Evolutionary conservation across 2,888 invertebrate species (phyloP).

Genomic region (Papilio demoleus): DNA sequence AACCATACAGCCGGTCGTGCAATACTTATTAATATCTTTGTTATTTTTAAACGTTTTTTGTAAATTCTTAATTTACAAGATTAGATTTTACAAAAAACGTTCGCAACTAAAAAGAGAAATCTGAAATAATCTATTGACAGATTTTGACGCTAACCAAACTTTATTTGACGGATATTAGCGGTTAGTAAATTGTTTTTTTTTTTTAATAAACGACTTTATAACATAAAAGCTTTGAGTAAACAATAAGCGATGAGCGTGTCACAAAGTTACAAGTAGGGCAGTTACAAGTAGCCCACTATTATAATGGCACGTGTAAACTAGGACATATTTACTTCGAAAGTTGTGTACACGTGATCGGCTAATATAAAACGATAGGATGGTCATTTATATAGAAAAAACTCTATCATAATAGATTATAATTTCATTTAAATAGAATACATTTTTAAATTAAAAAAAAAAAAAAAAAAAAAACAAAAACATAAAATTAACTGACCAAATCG

Average conservation of each 20-base stretch:
- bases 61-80: too few relatives aligned
- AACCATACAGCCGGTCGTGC: background rate
- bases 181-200: background rate
- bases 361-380: too few relatives aligned
- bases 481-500: too few relatives aligned
- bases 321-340: conserved; percentile 3
- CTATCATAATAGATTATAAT: background rate
- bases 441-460: too few relatives aligned
- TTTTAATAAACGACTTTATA: background rate
- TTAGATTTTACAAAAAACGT: background rate
- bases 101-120: background rate
- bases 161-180: background rate
- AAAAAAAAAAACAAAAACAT: too few relatives aligned
- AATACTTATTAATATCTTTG: background rate
- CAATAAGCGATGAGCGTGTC: conserved; percentile 6
- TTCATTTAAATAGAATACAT: too few relatives aligned
- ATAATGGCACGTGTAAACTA: conserved; percentile 11
- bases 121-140: background rate
- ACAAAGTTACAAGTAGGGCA: conserved; percentile 11
- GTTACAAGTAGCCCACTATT: conserved; percentile 7
- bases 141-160: background rate
- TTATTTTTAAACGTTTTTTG: background rate
- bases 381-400: background rate
- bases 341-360: conserved; percentile 1
- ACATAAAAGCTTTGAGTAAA: conserved; percentile 11